Evolutionary conservation across 2,797 vertebrate genomes (phyloP).

Genomic region (Threskiornis aethiopicus): DNA sequence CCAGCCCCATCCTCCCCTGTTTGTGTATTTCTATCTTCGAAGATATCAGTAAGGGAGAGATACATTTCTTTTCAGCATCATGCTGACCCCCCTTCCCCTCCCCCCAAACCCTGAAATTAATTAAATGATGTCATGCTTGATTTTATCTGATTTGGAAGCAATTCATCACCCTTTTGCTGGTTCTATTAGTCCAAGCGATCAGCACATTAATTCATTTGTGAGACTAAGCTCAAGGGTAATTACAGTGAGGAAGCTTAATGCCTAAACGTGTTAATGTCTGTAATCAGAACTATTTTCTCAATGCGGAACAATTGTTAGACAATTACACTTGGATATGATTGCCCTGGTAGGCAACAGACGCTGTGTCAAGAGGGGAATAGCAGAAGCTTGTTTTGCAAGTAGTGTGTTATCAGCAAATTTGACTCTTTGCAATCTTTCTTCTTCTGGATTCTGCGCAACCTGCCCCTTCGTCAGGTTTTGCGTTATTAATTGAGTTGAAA

Average conservation of each 20-base stretch:
- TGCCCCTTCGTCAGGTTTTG: neutral
- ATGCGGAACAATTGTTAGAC: slow-evolving; percentile 76
- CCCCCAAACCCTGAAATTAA: slow-evolving; percentile 80
- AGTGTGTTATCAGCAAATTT: slow-evolving; percentile 53
- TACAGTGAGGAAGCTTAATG: slow-evolving; percentile 76
- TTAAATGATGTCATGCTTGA: slow-evolving; percentile 87
- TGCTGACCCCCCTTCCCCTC: slow-evolving; percentile 4
- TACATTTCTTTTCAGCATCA: slow-evolving; percentile 22
- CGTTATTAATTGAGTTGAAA: slow-evolving; percentile 26
- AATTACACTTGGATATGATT: slow-evolving; percentile 76
- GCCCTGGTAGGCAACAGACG: slow-evolving; percentile 67
- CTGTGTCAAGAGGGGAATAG: slow-evolving; percentile 67
- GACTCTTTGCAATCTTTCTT: neutral
- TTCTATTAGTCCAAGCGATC: slow-evolving; percentile 76
- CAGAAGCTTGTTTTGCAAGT: slow-evolving; percentile 60
- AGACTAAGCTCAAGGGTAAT: slow-evolving; percentile 82
- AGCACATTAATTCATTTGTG: slow-evolving; percentile 83
- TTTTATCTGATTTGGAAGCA: slow-evolving; percentile 89
- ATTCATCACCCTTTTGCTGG: slow-evolving; percentile 86
- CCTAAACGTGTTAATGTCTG: slow-evolving; percentile 78
- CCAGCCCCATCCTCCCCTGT: neutral
- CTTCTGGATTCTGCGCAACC: neutral
- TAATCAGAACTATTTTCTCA: slow-evolving; percentile 80
- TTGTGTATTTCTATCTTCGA: neutral
- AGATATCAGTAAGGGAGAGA: neutral